Evolutionary conservation across 2,797 vertebrate species (phyloP).

Genomic region (Okamejei kenojei): DNA sequence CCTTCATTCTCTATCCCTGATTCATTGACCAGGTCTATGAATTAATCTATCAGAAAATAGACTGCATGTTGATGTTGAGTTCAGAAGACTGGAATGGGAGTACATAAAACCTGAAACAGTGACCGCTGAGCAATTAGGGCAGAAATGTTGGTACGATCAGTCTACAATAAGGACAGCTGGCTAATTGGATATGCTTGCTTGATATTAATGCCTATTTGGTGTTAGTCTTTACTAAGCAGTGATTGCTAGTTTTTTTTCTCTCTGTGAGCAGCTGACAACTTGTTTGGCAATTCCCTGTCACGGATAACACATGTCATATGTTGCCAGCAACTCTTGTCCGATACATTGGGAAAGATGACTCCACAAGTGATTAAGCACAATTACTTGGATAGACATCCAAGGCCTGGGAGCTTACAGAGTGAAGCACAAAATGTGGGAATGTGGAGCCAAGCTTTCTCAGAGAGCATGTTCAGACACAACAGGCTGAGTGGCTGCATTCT

Average conservation of each 20-base stretch:
- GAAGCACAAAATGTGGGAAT: too few species aligned
- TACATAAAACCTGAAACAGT: neutral
- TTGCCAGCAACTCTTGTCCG: neutral
- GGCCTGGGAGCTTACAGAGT: too few species aligned
- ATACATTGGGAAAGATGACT: neutral
- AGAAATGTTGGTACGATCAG: too few species aligned
- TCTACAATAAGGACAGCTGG: neutral
- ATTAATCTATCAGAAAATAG: neutral
- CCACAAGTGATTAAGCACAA: neutral
- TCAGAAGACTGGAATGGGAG: neutral
- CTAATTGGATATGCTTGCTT: neutral
- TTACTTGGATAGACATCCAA: too few species aligned
- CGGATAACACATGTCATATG: neutral
- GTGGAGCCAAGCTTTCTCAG: too few species aligned
- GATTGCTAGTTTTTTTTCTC: neutral
- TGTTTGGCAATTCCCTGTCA: neutral
- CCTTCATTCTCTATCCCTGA: neutral
- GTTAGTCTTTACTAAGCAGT: constrained; percentile 9
- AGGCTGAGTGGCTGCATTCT: too few species aligned
- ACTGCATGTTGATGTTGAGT: neutral
- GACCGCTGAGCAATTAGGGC: neutral
- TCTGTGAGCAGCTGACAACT: neutral
- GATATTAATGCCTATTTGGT: neutral
- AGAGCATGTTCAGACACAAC: too few species aligned
- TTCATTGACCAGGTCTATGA: neutral